Conservation (phyloP, 64 coral and sea anemone species). For the Pocillopora damicornis region DNA sequence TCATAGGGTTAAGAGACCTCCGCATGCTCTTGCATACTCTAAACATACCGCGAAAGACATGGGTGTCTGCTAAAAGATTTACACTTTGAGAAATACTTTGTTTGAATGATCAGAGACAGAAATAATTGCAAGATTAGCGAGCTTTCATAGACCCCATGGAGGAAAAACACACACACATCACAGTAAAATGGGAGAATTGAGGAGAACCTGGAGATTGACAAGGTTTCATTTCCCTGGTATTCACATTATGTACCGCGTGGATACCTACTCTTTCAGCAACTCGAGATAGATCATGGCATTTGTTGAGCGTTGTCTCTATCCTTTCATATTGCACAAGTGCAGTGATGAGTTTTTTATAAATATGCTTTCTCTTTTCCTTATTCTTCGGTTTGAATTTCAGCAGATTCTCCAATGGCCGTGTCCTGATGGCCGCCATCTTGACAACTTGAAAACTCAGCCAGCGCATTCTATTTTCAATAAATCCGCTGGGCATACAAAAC, state of each 20-base stretch:
- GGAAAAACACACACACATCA: no score
- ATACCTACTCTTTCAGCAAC: constrained; percentile 90
- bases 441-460: neutral
- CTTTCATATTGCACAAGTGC: constrained; percentile 94
- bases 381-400: constrained; percentile 89
- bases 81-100: no score
- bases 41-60: no score
- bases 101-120: no score
- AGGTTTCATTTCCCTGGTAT: no score
- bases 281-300: constrained; percentile 95
- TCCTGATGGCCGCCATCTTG: constrained; percentile 83
- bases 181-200: no score
- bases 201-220: no score
- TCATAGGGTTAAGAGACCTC: no score
- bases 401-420: constrained; percentile 81
- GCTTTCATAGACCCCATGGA: no score
- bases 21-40: no score
- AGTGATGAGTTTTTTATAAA: constrained; percentile 95
- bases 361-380: constrained; percentile 66
- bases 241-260: neutral
- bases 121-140: no score
- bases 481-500: neutral
- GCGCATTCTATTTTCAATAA: neutral
- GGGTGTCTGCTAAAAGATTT: no score
- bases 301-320: constrained; percentile 88